Percentiles rank a stretch among this genome's conserved stretches.
phyloP scores from a whole-genome alignment of 2,113 vertebrate genomes.

The Alectura lathami region DNA sequence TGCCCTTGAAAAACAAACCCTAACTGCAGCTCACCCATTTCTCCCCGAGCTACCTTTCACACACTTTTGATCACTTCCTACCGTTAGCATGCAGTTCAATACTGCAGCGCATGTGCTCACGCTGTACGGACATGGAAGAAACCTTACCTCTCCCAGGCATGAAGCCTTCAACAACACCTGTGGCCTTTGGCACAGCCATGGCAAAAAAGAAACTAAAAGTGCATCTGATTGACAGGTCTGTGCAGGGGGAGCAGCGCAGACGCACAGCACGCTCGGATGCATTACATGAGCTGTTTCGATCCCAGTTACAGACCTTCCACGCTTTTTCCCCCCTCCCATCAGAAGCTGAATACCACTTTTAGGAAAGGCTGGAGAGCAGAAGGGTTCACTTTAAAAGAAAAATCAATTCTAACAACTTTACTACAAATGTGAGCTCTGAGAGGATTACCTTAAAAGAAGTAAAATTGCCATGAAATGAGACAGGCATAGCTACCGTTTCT shows the following conservation, averaged over 20 bases:
- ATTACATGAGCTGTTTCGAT: background rate
- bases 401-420: background rate
- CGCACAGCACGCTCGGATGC: background rate
- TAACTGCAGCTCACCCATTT: background rate
- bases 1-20: background rate
- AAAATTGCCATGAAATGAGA: background rate
- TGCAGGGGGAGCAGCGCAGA: background rate
- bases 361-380: background rate
- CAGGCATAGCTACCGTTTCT: background rate
- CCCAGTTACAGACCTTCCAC: background rate
- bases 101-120: rapidly evolving
- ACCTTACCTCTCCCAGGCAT: background rate
- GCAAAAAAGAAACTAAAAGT: background rate
- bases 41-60: background rate
- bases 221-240: background rate
- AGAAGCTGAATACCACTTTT: background rate
- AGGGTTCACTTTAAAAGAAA: background rate
- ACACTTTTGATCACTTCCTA: background rate
- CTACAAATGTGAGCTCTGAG: background rate
- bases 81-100: background rate
- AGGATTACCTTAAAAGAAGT: background rate
- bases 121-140: rapidly evolving
- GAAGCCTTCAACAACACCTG: background rate
- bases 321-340: background rate
- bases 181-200: background rate